Conservation (phyloP, 2,113 vertebrate genomes). For the Planiliza haematocheilus region DNA sequence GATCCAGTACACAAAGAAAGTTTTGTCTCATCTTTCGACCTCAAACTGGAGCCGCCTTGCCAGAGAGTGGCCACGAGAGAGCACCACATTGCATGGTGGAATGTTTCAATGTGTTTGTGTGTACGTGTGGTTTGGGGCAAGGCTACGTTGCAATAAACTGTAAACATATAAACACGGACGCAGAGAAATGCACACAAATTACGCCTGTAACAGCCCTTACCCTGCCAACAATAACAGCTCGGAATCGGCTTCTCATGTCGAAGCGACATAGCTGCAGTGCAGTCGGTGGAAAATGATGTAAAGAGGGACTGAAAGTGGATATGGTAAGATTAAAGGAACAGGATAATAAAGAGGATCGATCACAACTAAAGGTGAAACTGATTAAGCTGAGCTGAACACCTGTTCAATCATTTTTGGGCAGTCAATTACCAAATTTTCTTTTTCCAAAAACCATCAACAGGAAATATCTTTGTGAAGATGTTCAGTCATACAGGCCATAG, state of each 20-base stretch:
- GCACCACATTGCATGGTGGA: slow-evolving; percentile 51
- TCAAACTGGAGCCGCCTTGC: slow-evolving; percentile 24
- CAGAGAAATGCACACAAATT: slow-evolving; percentile 20
- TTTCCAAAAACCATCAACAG: too few relatives aligned
- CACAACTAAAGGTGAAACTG: too few relatives aligned
- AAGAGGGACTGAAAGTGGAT: not conserved
- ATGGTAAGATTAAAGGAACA: not conserved
- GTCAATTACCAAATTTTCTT: too few relatives aligned
- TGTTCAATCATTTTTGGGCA: too few relatives aligned
- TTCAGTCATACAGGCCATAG: too few relatives aligned
- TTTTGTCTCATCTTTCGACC: slow-evolving; percentile 56
- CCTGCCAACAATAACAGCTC: slow-evolving; percentile 11
- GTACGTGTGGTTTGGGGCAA: slow-evolving; percentile 47
- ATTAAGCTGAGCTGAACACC: too few relatives aligned
- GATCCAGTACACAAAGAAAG: slow-evolving; percentile 58
- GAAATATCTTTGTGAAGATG: too few relatives aligned
- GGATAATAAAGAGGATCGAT: not conserved
- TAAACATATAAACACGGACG: slow-evolving; percentile 60
- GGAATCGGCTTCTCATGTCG: slow-evolving; percentile 30
- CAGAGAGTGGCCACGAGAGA: slow-evolving; percentile 39
- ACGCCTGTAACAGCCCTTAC: not conserved
- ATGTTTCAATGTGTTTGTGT: slow-evolving; percentile 33
- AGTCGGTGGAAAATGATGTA: slow-evolving; percentile 7
- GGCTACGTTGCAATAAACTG: slow-evolving; percentile 49
- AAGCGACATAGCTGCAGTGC: not conserved